Percentiles rank a stretch among this genome's conserved stretches.
Conservation (phyloP, 35 echinoderm and acorn worm species). For the Diadema setosum region DNA sequence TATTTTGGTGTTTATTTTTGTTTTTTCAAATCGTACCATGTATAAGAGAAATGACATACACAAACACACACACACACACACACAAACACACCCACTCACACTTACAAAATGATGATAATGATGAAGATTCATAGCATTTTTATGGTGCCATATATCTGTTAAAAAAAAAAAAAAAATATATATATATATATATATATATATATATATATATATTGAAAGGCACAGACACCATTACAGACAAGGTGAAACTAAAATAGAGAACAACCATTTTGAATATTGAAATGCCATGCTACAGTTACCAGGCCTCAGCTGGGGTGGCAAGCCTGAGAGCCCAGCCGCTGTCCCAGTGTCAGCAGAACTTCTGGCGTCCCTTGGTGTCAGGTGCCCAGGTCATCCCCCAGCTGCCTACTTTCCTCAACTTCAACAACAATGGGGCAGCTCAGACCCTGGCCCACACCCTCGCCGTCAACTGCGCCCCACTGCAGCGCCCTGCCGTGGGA, state of each 20-base stretch:
- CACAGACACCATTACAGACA: too few species aligned
- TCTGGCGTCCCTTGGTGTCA: background rate
- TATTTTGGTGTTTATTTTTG: too few species aligned
- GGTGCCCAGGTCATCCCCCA: background rate
- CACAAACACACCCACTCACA: too few species aligned
- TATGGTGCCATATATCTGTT: too few species aligned
- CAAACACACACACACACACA: too few species aligned
- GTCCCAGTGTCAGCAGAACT: background rate
- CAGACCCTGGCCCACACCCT: background rate
- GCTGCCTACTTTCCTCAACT: background rate
- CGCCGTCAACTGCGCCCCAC: background rate
- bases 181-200: background rate
- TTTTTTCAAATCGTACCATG: too few species aligned
- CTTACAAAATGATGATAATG: too few species aligned
- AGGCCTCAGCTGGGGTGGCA: background rate
- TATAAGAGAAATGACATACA: too few species aligned
- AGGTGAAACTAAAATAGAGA: background rate
- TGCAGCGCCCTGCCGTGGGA: background rate
- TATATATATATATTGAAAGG: background rate
- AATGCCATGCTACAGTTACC: background rate
- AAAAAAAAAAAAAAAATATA: too few species aligned
- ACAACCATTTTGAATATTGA: background rate
- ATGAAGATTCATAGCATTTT: too few species aligned
- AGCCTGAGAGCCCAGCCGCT: background rate
- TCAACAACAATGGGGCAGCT: background rate